phyloP scores from a whole-genome alignment of 2,888 invertebrate genomes.

The Timema cristinae region DNA sequence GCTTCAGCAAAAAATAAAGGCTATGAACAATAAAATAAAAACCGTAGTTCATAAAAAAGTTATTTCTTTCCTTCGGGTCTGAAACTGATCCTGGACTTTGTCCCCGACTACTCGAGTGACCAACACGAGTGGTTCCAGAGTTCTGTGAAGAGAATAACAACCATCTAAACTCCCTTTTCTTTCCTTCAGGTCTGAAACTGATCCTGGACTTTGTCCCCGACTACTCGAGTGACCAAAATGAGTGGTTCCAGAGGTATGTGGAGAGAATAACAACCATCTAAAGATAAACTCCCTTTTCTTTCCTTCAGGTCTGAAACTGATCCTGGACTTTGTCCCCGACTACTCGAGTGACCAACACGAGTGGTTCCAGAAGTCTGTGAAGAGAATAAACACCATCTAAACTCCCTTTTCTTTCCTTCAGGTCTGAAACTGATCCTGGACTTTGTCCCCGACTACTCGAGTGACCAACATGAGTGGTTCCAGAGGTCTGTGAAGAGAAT shows the following conservation, averaged over 20 bases:
- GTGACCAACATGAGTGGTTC: constrained; percentile 51
- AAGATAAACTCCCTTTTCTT: no score
- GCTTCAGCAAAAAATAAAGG: no score
- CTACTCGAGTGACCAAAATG: constrained; percentile 39
- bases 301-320: constrained; percentile 38
- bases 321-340: constrained; percentile 42
- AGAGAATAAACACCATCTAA: constrained; percentile 40
- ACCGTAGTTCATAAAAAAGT: no score
- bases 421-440: constrained; percentile 37
- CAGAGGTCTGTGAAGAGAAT: no score
- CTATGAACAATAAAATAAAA: no score
- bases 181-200: constrained; percentile 37
- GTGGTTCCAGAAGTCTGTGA: constrained; percentile 54
- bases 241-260: constrained; percentile 53
- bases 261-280: constrained; percentile 41
- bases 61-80: constrained; percentile 33
- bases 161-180: no score
- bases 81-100: constrained; percentile 40
- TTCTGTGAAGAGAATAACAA: constrained; percentile 54
- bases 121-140: constrained; percentile 42
- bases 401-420: constrained; percentile 17
- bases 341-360: constrained; percentile 39
- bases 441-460: constrained; percentile 39
- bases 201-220: constrained; percentile 42
- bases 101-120: constrained; percentile 41